phyloP scores from a whole-genome alignment of 1,140 invertebrate species.

The Pogonomyrmex californicus region DNA sequence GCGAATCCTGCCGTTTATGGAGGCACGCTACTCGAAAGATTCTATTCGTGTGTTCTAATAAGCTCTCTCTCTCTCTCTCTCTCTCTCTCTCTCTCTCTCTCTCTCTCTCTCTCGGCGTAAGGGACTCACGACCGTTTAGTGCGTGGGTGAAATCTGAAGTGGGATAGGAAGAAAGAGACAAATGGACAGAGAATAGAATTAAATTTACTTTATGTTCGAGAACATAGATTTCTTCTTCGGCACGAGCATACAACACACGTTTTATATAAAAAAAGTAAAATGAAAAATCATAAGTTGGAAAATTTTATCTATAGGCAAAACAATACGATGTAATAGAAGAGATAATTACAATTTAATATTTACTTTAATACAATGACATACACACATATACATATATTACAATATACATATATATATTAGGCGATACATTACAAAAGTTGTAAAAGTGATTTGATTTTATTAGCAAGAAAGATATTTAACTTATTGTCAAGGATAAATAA shows the following conservation, averaged over 20 bases:
- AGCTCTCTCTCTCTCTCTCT: too few relatives aligned
- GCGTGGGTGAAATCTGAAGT: constrained; percentile 70
- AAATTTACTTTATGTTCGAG: constrained; percentile 11
- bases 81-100: too few relatives aligned
- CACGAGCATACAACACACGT: too few relatives aligned
- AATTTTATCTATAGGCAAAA: background rate
- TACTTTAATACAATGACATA: too few relatives aligned
- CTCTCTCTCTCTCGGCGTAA: constrained; percentile 58
- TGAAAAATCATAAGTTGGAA: background rate
- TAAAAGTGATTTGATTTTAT: background rate
- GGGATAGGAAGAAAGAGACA: constrained; percentile 36
- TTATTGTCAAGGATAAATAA: background rate
- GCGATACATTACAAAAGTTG: too few relatives aligned
- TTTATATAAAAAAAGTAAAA: constrained; percentile 18
- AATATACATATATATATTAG: too few relatives aligned
- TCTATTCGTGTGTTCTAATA: constrained; percentile 79
- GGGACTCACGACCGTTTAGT: constrained; percentile 70
- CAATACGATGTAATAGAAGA: background rate
- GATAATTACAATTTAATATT: background rate
- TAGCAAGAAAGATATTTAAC: background rate
- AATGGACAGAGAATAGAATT: constrained; percentile 25
- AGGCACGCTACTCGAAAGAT: constrained; percentile 67
- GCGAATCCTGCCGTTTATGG: constrained; percentile 76
- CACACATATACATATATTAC: too few relatives aligned
- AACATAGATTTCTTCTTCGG: background rate